phyloP scores from a whole-genome alignment of 2,888 invertebrate species.

The Podotricha telesiphe region DNA sequence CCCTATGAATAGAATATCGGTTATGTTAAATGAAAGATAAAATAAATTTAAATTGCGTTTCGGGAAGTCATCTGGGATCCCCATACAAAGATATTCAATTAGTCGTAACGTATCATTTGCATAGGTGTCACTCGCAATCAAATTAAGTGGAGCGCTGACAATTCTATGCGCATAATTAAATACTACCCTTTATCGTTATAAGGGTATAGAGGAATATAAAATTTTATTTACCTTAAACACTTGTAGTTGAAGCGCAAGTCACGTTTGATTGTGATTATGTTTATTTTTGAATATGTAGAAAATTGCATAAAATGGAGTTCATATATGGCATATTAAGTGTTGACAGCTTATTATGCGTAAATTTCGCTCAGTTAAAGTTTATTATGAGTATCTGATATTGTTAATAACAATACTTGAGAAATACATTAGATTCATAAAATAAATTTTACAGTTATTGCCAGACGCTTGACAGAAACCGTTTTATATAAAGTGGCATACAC shows the following conservation, averaged over 20 bases:
- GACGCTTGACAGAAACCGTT: too few species aligned
- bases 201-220: conserved; percentile 52
- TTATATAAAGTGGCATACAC: too few species aligned
- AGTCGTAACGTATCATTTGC: conserved; percentile 76
- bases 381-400: too few species aligned
- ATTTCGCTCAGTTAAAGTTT: too few species aligned
- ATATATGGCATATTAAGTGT: too few species aligned
- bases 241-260: not conserved
- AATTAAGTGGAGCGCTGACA: conserved; percentile 74
- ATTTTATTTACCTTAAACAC: conserved; percentile 44
- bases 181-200: conserved; percentile 67
- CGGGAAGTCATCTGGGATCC: conserved; percentile 60
- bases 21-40: conserved; percentile 35
- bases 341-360: too few species aligned
- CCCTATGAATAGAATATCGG: conserved; percentile 10
- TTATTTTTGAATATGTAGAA: too few species aligned
- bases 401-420: too few species aligned
- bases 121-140: conserved; percentile 79
- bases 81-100: conserved; percentile 80
- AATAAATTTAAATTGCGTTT: conserved; percentile 43
- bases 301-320: too few species aligned
- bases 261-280: not conserved
- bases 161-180: conserved; percentile 74
- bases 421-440: too few species aligned
- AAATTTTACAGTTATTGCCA: too few species aligned